Evolutionary conservation across 2,797 vertebrate species (phyloP).

Genomic region (Bothrops alternatus): DNA sequence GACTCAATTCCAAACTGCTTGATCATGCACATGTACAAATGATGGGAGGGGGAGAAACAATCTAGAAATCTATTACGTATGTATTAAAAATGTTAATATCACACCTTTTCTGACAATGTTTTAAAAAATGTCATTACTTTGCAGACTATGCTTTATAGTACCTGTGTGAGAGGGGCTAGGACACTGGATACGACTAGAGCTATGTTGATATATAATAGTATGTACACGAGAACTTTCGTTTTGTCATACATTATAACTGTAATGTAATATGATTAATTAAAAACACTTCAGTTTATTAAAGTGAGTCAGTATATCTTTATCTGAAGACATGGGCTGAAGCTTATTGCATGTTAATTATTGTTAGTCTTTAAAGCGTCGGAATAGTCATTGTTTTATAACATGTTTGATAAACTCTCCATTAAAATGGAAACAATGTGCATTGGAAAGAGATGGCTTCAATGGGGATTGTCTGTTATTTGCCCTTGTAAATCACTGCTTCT

Average conservation of each 20-base stretch:
- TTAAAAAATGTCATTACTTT: constrained; percentile 72
- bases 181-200: constrained; percentile 85
- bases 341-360: neutral
- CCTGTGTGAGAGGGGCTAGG: constrained; percentile 81
- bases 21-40: constrained; percentile 54
- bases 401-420: neutral
- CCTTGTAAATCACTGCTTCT: neutral
- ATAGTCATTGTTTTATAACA: neutral
- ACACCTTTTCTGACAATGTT: constrained; percentile 71
- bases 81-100: constrained; percentile 79
- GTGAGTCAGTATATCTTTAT: constrained; percentile 2
- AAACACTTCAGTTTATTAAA: constrained; percentile 66
- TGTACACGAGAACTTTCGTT: constrained; percentile 78
- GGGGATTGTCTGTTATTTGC: neutral
- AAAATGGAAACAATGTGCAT: fast-evolving
- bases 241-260: constrained; percentile 81
- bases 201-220: constrained; percentile 79
- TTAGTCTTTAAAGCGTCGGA: neutral
- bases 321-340: neutral
- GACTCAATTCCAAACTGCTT: constrained; percentile 65
- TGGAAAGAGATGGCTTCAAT: neutral
- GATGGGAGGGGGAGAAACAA: constrained; percentile 55
- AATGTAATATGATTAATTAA: constrained; percentile 85
- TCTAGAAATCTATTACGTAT: constrained; percentile 71
- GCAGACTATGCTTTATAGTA: constrained; percentile 80